These are phyloP conservation scores for Ictalurus punctatus DNA, from an alignment of 2,113 vertebrate genomes.

Conservation along the genomic window DNA sequence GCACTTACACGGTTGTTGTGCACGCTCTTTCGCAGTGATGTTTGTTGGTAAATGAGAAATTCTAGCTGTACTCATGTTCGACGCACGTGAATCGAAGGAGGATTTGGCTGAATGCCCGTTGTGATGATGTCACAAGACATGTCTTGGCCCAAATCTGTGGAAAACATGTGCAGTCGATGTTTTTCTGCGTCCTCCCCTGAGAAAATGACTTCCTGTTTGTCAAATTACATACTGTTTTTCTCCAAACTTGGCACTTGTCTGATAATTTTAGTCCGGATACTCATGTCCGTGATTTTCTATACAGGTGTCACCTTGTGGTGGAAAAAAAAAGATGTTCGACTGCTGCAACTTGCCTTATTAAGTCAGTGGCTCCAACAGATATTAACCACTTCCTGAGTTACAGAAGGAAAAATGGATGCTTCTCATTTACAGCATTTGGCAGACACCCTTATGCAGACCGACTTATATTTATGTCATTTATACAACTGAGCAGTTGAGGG, in stretches of 20 bases:
- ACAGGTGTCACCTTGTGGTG: neutral
- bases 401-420: neutral
- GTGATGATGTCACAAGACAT: too few species aligned
- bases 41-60: too few species aligned
- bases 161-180: neutral
- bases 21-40: too few species aligned
- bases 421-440: neutral
- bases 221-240: neutral
- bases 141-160: too few species aligned
- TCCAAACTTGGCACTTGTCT: neutral
- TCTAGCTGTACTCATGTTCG: too few species aligned
- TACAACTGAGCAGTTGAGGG: too few species aligned
- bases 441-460: too few species aligned
- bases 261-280: neutral
- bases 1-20: too few species aligned
- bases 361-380: neutral
- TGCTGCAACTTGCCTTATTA: neutral
- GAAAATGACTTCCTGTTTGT: neutral
- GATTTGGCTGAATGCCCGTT: too few species aligned
- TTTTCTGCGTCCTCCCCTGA: neutral
- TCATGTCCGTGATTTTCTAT: neutral
- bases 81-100: too few species aligned
- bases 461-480: too few species aligned
- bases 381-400: neutral
- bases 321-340: neutral